Percentiles rank a stretch among this genome's conserved stretches.
Conservation (phyloP, 2,113 vertebrate species). For the Xenopus tropicalis region UCB_Xtro_10.0 CM004448.2:104817001-104817500, state of each 20-base stretch:
- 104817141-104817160: conserved; percentile 48
- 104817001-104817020: conserved; percentile 24
- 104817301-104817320: not conserved
- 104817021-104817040: conserved; percentile 43
- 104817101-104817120: conserved; percentile 54
- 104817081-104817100: conserved; percentile 40
- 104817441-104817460: too few species aligned
- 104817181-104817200: conserved; percentile 57
- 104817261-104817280: conserved; percentile 15
- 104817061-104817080: conserved; percentile 33
- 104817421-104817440: too few species aligned
- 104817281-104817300: conserved; percentile 55
- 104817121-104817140: conserved; percentile 54
- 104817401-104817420: too few species aligned
- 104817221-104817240: too few species aligned
- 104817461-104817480: too few species aligned
- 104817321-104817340: conserved; percentile 42
- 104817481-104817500: too few species aligned
- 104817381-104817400: too few species aligned
- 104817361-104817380: not conserved
- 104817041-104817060: conserved; percentile 32
- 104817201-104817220: too few species aligned
- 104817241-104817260: conserved; percentile 30
- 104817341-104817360: conserved; percentile 1
- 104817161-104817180: conserved; percentile 53